Base-by-base conservation (phyloP, 2,888 invertebrate species). In the Scaeva pyrastri region DNA sequence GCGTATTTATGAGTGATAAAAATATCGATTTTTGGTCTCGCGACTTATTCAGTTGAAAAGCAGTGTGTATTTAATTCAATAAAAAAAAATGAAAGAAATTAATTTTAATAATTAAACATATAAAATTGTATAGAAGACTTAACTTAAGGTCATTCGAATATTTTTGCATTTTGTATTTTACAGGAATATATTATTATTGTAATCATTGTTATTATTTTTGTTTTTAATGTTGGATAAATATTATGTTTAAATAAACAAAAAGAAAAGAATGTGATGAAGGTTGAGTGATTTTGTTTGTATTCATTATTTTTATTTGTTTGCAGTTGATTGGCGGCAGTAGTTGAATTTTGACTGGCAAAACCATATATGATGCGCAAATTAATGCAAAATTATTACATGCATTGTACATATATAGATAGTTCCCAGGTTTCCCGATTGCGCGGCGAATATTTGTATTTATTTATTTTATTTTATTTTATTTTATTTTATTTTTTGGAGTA, bases 211-310 rank as follows among this genome's bases (percentile, higher is more conserved):
- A 45, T 21, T 14, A 48, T 74, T 66, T 60, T 14, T 36, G 12
- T 48, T 60, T 48, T 45, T n/a, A 26, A 41, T 36, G 39, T 55
- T 56, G 66, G 43, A 48, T 55, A 64, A 68, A 64, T 64, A 64
- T 75, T 68, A 19, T 58, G 66, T 58, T 48, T 52, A n/a, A 73
- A 66, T 50, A 48, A 31, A 21, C 26, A 45, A 58, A 11, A 52
- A 68, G 19, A 19, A 52, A 45, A 64, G 39, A 56, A 43, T 64
- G 81, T 72, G 71, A 76, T 76, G 76, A 75, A 81, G 64, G 75
- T 41, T 70, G 80, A 81, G 74, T 55, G 73, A 70, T 70, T 55
- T 75, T 60, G 19, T 70, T 48, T 66, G 7, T 41, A 41, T 56
- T 66, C 19, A 31, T 52, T 31, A 31, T 31, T 31, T 31, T 62